Evolutionary conservation across 1,140 invertebrate genomes (phyloP).

Genomic region (Campoletis sonorensis): DNA sequence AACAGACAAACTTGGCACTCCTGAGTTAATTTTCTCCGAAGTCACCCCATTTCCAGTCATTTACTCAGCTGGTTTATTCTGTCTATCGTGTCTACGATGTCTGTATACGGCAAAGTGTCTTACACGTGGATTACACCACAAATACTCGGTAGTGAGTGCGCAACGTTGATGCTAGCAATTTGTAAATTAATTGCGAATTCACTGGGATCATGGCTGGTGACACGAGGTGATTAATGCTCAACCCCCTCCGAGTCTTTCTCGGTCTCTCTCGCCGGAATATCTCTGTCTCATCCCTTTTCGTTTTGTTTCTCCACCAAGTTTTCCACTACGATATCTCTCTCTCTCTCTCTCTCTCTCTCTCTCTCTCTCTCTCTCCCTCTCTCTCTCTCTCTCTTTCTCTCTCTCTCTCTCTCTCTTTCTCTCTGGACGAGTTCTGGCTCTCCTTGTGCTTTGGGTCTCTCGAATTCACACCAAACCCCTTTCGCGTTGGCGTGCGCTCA

Average conservation of each 20-base stretch:
- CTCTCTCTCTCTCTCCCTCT: constrained; percentile 10
- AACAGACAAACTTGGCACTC: not conserved
- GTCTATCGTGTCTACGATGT: not conserved
- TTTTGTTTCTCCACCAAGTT: constrained; percentile 21
- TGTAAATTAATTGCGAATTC: constrained; percentile 68
- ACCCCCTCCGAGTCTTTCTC: not conserved
- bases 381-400: not conserved
- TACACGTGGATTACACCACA: constrained; percentile 40
- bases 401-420: no score
- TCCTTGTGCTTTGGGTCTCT: constrained; percentile 8
- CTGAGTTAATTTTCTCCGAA: constrained; percentile 54
- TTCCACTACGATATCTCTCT: constrained; percentile 30
- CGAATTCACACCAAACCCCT: constrained; percentile 10
- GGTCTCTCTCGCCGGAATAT: not conserved
- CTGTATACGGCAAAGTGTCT: not conserved
- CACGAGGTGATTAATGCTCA: constrained; percentile 63
- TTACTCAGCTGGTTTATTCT: no score
- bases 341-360: constrained; percentile 17
- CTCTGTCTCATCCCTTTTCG: constrained; percentile 41
- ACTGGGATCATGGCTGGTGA: constrained; percentile 62
- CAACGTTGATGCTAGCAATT: constrained; percentile 62
- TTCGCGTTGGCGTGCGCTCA: constrained; percentile 44
- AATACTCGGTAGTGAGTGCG: constrained; percentile 51
- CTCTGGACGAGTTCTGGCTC: not conserved
- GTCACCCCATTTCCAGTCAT: no score